Conservation (phyloP, 2,888 invertebrate species). For the Linnaemya tessellans region DNA sequence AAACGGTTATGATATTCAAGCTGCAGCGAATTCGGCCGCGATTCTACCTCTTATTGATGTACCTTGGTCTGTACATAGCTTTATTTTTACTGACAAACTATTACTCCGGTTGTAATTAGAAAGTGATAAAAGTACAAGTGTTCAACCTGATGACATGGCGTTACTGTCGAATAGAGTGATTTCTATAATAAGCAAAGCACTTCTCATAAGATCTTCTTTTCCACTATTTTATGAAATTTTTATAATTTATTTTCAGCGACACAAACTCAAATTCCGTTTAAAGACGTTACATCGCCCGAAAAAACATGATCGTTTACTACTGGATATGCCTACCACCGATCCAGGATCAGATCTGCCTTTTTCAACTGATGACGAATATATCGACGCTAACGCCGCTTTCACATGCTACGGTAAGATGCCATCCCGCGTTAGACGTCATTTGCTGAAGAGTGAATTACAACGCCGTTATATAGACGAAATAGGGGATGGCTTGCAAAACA, state of each 20-base stretch:
- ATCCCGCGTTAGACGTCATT: conserved; percentile 77
- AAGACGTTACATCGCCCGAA: conserved; percentile 71
- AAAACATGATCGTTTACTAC: conserved; percentile 81
- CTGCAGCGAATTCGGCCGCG: too few species aligned
- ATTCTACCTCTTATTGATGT: too few species aligned
- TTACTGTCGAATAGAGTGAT: too few species aligned
- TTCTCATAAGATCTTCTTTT: too few species aligned
- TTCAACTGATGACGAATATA: conserved; percentile 86
- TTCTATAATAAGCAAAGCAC: too few species aligned
- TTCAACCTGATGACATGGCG: too few species aligned
- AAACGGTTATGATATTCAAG: too few species aligned
- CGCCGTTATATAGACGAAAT: conserved; percentile 80
- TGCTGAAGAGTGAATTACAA: conserved; percentile 81
- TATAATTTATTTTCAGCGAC: conserved; percentile 62
- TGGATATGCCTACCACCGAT: conserved; percentile 86
- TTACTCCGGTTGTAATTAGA: too few species aligned
- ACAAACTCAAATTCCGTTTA: conserved; percentile 71
- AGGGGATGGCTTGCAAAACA: conserved; percentile 77
- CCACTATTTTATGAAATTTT: not conserved
- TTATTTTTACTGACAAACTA: too few species aligned
- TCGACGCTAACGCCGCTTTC: conserved; percentile 68
- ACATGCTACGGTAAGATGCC: conserved; percentile 75
- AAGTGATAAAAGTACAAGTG: too few species aligned
- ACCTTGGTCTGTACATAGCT: too few species aligned
- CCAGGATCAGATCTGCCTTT: conserved; percentile 86